Evolutionary conservation across 2,113 vertebrate genomes (phyloP), one percentile per base, ranked within the genome.

Genomic region (Hippocampus zosterae): DNA sequence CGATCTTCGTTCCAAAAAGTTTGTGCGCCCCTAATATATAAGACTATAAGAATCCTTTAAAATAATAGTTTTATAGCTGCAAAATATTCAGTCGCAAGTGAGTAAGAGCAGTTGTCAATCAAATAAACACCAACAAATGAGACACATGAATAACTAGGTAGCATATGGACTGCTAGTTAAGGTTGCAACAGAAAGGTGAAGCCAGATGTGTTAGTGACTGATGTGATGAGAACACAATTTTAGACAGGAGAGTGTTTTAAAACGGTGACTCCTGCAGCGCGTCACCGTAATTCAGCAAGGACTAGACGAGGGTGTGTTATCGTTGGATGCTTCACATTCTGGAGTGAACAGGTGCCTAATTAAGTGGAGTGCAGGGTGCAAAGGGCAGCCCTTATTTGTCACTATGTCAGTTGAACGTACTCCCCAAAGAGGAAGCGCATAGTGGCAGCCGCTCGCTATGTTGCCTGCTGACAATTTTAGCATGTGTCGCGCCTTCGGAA

Each of bases 321-420:
- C 29, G 6, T 37, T 3, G 63, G 23, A 46, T 65, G 42, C 63
- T 15, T 46, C 42, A 19, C 63, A 65, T 46, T 46, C 40, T 2
- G 2, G 8, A 5, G n/a, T 27, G 41, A 27, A 18, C 42, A 46
- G 41, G 42, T 65, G 63, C 23, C 42, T 42, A 33, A 60, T 60
- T 46, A 46, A 27, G 42, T 10, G 23, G 13, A 65, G 3, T 9
- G 63, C 8, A 46, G 63, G 42, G 60, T 4, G 37, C 61, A 63
- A 63, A 63, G 61, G 61, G 19, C 23, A 48, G 23, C 41, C n/a
- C 42, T 65, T 23, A 16, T 46, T 65, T 23, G 42, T 65, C 63
- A 46, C 63, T 16, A 44, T 44, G 62, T 44, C 40, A 64, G 19
- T 25, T 25, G 42, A 46, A 65, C 41, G 27, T 4, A 42, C 63